Evolutionary conservation across 2,113 vertebrate genomes (phyloP).

Genomic region (Mionectes macconnelli): DNA sequence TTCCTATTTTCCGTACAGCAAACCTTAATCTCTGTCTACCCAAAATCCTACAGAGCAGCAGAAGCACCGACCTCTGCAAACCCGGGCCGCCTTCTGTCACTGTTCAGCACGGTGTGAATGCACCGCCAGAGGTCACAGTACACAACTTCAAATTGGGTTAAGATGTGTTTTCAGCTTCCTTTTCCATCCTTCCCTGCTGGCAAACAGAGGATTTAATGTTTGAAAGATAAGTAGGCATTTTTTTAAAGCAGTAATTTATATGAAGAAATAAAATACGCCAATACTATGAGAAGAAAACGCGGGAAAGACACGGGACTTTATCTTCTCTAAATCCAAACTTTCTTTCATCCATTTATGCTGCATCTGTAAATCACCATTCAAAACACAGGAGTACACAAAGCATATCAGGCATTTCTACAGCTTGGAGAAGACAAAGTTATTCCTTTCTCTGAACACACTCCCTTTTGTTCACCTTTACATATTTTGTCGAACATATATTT

Average conservation of each 20-base stretch:
- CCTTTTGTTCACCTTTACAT: background rate
- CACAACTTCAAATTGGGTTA: background rate
- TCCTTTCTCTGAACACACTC: background rate
- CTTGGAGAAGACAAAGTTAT: background rate
- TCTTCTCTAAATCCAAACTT: background rate
- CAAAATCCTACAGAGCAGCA: background rate
- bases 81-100: too few species aligned
- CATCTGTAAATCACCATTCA: background rate
- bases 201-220: background rate
- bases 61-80: background rate
- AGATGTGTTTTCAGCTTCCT: background rate
- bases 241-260: background rate
- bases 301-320: background rate
- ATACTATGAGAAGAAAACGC: background rate
- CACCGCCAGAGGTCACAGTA: accelerated
- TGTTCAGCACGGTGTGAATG: accelerated
- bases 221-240: background rate
- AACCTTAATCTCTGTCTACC: background rate
- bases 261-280: background rate
- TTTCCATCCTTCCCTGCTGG: background rate
- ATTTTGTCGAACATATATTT: background rate
- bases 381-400: background rate
- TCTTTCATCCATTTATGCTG: background rate
- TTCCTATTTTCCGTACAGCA: background rate
- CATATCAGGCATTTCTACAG: background rate